Evolutionary conservation across 2,797 vertebrate species (phyloP), one percentile per base, ranked within the genome.

Genomic region (Poliocrania exsul): DNA sequence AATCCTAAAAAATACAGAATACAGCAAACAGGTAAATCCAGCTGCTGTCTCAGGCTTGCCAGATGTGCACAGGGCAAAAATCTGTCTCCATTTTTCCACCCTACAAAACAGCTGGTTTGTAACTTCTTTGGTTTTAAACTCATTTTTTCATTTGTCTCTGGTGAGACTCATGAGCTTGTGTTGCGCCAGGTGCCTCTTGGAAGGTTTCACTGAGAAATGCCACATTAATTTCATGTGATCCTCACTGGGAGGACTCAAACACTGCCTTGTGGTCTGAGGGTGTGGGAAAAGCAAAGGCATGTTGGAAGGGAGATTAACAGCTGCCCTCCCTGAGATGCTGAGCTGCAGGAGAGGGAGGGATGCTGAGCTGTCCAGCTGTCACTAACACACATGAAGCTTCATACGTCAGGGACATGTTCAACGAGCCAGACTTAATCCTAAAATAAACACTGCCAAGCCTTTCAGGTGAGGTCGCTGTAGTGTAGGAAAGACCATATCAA

Each of bases 71-170:
- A 3, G 50, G 57, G 23, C 9, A 88, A 69, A 80, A 64, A 51
- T 12, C 5, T 54, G 18, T 24, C 31, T 29, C 25, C 4, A 1
- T 2, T 47, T 38, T 13, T 7, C 0, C 2, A 15, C 19, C 50
- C 49, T 8, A 44, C 20, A 62, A 77, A 90, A 47, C 0, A 58
- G 29, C 4, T 16, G 14, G 0, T 74, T 60, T 42, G 15, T 10
- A 24, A 69, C 35, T n/a, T 26, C 5, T 5, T 61, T 42, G 19
- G 0, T 70, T 75, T 62, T 14, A 42, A 72, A 38, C 50, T 58
- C 54, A 4, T 2, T 37, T 24, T 21, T 37, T 49, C 18, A 23
- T 46, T 69, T 31, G 9, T 19, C 65, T 49, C 51, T 40, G 56
- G 56, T 33, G 67, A 66, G 51, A 56, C 17, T 31, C 50, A 6